A percentile compares a stretch with the other conserved stretches of the same genome.
Evolutionary conservation across 2,113 vertebrate species (phyloP).

Genomic region (Eublepharis macularius): DNA sequence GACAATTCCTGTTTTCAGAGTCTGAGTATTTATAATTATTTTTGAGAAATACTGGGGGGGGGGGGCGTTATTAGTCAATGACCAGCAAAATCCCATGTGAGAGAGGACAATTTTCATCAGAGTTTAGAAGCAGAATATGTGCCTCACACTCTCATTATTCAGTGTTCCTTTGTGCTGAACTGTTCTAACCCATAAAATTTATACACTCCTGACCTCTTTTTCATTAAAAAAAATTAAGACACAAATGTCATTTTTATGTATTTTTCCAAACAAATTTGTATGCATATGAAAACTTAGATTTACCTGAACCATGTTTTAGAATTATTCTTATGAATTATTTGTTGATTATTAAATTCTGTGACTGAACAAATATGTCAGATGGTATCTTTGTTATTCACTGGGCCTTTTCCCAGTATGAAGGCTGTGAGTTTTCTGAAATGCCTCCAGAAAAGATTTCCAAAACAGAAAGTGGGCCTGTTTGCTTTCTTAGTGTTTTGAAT

Average conservation of each 20-base stretch:
- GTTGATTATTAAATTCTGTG: background rate
- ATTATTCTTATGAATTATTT: background rate
- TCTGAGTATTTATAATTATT: background rate
- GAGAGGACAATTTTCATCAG: background rate
- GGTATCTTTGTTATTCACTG: background rate
- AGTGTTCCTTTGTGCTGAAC: background rate
- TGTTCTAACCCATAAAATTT: background rate
- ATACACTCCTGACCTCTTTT: background rate
- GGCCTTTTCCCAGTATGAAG: background rate
- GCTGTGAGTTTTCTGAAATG: slow-evolving; percentile 12
- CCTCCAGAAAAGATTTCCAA: slow-evolving; percentile 14
- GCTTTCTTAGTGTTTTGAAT: background rate
- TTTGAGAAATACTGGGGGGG: too few species aligned
- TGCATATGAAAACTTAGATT: slow-evolving; percentile 13
- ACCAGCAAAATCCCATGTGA: background rate
- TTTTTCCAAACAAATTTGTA: background rate
- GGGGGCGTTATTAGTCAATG: background rate
- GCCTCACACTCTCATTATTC: background rate
- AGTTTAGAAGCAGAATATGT: background rate
- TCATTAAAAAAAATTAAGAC: background rate
- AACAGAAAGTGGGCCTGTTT: background rate
- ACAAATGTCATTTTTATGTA: background rate
- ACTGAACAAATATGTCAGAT: background rate
- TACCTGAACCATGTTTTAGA: background rate
- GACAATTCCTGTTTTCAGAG: background rate